These are phyloP conservation scores for Conomelus anceps DNA, from an alignment of 2,888 invertebrate genomes.

Conservation along the genomic window DNA sequence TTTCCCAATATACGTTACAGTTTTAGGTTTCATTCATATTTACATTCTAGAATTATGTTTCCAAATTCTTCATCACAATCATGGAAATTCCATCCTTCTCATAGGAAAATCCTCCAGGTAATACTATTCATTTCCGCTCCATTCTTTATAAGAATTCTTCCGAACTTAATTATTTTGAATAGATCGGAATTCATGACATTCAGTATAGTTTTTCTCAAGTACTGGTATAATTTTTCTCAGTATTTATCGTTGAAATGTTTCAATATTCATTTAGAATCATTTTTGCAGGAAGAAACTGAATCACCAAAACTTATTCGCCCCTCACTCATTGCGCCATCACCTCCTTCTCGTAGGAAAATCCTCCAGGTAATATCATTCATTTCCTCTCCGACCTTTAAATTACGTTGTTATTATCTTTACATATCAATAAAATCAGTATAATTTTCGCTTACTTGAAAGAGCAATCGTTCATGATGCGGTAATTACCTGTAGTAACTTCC, in stretches of 20 bases:
- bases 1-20: no score
- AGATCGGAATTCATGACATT: no score
- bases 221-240: background rate
- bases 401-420: background rate
- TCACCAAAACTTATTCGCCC: slow-evolving; percentile 25
- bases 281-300: background rate
- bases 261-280: background rate
- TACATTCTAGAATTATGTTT: no score
- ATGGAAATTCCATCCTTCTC: slow-evolving; percentile 41
- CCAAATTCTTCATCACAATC: no score
- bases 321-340: slow-evolving; percentile 30
- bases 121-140: slow-evolving; percentile 23
- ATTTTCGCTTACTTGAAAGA: no score
- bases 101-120: slow-evolving; percentile 54
- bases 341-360: slow-evolving; percentile 47
- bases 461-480: no score
- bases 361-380: slow-evolving; percentile 46
- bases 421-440: background rate
- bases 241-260: background rate
- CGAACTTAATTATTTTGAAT: no score
- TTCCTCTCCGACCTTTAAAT: background rate
- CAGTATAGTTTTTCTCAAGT: background rate
- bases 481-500: no score
- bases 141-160: no score
- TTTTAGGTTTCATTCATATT: no score